These are phyloP conservation scores for Hiodon tergisus DNA, from an alignment of 2,113 vertebrate genomes.

Conservation along the genomic window DNA sequence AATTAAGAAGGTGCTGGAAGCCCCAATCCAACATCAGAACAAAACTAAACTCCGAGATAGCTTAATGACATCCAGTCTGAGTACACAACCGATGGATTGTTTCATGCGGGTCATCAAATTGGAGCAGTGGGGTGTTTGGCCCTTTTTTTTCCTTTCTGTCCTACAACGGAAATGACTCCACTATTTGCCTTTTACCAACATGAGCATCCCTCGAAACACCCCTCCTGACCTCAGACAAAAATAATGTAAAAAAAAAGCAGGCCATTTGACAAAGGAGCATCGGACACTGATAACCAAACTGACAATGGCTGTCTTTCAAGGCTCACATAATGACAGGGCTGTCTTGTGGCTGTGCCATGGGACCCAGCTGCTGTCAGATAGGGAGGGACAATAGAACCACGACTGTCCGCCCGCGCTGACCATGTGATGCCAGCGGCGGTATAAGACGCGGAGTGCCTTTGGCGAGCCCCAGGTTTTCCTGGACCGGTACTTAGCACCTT, in stretches of 20 bases:
- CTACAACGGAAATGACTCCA: constrained; percentile 15
- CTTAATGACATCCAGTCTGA: constrained; percentile 12
- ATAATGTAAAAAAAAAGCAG: neutral
- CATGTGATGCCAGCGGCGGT: constrained; percentile 8
- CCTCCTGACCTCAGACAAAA: neutral
- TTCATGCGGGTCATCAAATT: neutral
- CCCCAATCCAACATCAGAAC: neutral
- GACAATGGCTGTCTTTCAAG: constrained; percentile 17
- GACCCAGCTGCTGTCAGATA: constrained; percentile 20
- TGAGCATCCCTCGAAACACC: neutral
- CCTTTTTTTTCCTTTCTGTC: neutral
- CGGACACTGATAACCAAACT: constrained; percentile 4
- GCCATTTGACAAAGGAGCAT: constrained; percentile 10
- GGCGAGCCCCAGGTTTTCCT: neutral
- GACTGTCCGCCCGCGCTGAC: neutral
- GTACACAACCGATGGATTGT: constrained; percentile 10
- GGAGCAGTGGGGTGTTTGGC: neutral
- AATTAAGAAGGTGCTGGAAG: neutral
- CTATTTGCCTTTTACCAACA: neutral
- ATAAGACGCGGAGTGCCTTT: constrained; percentile 4
- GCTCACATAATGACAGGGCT: constrained; percentile 14
- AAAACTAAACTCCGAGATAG: neutral
- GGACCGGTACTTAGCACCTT: neutral
- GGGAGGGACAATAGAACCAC: constrained; percentile 15
- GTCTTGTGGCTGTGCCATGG: constrained; percentile 1